Evolutionary conservation across 2,797 vertebrate genomes (phyloP), one percentile per base, ranked within the genome.

Genomic region (Erpetoichthys calabaricus): DNA sequence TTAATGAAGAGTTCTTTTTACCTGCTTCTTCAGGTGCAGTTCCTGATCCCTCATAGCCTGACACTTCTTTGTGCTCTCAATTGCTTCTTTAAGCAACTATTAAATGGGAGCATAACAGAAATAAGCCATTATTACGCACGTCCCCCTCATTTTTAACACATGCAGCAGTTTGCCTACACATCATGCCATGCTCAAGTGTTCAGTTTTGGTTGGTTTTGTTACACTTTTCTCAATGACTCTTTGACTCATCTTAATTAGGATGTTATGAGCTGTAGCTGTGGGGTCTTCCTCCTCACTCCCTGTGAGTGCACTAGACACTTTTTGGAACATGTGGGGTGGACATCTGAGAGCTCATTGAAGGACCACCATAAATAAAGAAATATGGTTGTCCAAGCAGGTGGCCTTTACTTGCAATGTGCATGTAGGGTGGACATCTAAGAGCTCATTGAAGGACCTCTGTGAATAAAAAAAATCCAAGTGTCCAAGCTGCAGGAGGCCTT

Each of bases 31-130:
- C 77, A 78, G 64, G 45, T 73, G n/a, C 70, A 86, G 83, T 77
- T 80, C 76, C 69, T 82, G 77, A 70, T 77, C 74, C 73, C 83
- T 77, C 78, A 86, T 70, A 75, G 75, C 60, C 72, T 64, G 80
- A 71, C 76, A 77, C 76, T 80, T 86, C 75, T 85, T 83, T 82
- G 81, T 82, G 82, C 82, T 79, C 60, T 78, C 81, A 82, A 82
- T 79, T 70, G 81, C 68, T 67, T 77, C 75, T 80, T 70, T 76
- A 80, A 87, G 84, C 70, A 81, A 75, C 73, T 76, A 84, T 60
- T 59, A 49, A 49, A 49, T 49, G 47, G 47, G 47, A n/a, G 47
- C 47, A 50, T 54, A 70, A 85, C 77, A 83, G 67, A 68, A 74
- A 88, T 66, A 65, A 25, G 25, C 25, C 25, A 25, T 25, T 25